Base-by-base conservation (phyloP, 2,888 invertebrate species). In the Bimastos eiseni region DNA sequence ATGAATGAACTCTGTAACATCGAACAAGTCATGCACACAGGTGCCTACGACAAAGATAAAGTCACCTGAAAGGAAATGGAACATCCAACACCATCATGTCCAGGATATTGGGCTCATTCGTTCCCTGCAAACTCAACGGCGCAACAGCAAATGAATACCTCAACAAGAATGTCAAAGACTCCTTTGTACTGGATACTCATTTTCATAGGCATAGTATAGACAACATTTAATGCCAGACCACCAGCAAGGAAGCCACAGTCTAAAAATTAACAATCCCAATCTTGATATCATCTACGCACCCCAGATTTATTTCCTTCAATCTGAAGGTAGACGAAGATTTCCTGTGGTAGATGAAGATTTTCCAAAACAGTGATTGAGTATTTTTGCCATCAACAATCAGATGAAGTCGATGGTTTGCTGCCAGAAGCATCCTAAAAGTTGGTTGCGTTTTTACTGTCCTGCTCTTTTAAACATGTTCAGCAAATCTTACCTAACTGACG, bases 401-500 rank as follows among this genome's bases (percentile, higher is more conserved):
- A 70, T 70, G 70, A 70, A n/a, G 70, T 17, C n/a, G n/a, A n/a
- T 70, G 70, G n/a, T 70, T 70, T 70, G 70, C 70, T 70, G 13
- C 70, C n/a, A 70, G 70, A 70, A 49, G n/a, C 30, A 30, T 41
- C 70, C 70, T 11, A n/a, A 70, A 70, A 70, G 70, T 70, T 70
- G 30, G 70, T n/a, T 70, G 49, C 70, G 24, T 70, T 30, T 55
- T 70, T 70, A 70, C n/a, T 70, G n/a, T 70, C 0, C 70, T n/a
- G 70, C 11, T n/a, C 30, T 70, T 70, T 70, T 8, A 2, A 86
- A 86, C 17, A 24, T 17, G 21, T 36, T 86, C 34, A 86, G 21
- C 86, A 13, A 86, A 86, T 86, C 36, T 86, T 86, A 86, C 86
- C 86, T 86, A 86, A 86, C 34, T 36, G 86, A 34, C 86, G 86